phyloP scores from a whole-genome alignment of 2,113 vertebrate genomes.

The Pontoporia blainvillei region DNA sequence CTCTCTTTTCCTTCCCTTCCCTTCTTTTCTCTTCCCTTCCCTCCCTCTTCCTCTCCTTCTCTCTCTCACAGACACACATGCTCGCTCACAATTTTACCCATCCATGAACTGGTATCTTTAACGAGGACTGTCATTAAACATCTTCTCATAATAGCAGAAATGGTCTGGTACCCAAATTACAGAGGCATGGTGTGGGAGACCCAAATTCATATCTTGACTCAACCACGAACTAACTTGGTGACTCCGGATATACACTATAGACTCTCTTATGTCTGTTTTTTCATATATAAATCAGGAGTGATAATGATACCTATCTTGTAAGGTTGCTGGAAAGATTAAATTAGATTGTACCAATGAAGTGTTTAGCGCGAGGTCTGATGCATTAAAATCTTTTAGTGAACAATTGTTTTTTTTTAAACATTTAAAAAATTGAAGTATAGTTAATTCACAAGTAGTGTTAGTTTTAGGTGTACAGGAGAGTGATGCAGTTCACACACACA shows the following conservation, averaged over 20 bases:
- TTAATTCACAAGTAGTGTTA: not conserved
- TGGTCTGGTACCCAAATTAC: slow-evolving; percentile 5
- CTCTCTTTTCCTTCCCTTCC: not conserved
- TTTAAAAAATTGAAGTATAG: not conserved
- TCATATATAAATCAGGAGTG: not conserved
- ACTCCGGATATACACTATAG: not conserved
- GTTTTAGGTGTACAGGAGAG: not conserved
- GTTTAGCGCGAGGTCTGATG: not conserved
- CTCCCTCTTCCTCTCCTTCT: too few relatives aligned
- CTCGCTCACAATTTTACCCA: not conserved
- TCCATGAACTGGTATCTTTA: not conserved
- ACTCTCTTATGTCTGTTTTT: not conserved
- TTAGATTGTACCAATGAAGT: not conserved
- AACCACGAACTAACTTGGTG: not conserved
- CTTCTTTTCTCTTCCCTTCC: not conserved
- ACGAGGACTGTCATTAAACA: not conserved
- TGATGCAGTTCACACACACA: not conserved
- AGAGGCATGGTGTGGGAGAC: not conserved
- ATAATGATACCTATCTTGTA: not conserved
- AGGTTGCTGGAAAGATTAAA: not conserved
- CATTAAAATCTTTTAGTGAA: not conserved
- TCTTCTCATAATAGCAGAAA: slow-evolving; percentile 13
- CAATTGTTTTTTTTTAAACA: not conserved
- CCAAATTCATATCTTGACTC: not conserved
- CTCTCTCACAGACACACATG: fast-evolving